These are phyloP conservation scores for Piezodorus guildinii DNA, from an alignment of 1,140 invertebrate species.

Conservation along the genomic window DNA sequence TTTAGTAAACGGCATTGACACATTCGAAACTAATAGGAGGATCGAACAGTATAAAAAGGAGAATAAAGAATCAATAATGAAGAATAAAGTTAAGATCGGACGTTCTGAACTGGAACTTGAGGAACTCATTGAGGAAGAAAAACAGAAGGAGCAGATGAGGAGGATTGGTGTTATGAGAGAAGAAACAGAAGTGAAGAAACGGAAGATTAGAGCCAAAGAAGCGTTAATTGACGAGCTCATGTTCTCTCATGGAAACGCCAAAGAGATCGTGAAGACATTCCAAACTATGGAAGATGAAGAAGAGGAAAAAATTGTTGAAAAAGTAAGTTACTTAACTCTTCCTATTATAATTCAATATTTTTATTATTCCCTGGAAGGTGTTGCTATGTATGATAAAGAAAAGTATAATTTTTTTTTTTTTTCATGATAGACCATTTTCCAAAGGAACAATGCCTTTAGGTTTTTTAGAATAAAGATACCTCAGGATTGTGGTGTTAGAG, in stretches of 20 bases:
- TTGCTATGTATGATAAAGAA: no score
- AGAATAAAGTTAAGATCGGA: constrained; percentile 53
- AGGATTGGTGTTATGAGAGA: constrained; percentile 34
- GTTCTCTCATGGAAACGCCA: constrained; percentile 79
- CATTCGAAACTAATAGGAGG: constrained; percentile 66
- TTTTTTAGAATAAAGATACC: no score
- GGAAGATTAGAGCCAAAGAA: constrained; percentile 75
- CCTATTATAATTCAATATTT: no score
- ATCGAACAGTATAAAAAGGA: constrained; percentile 92
- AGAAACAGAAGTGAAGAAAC: constrained; percentile 65
- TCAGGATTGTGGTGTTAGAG: no score
- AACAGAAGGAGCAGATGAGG: constrained; percentile 32
- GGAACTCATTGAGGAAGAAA: constrained; percentile 66
- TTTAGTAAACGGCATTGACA: constrained; percentile 78
- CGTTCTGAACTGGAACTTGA: constrained; percentile 71
- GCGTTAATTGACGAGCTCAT: constrained; percentile 87
- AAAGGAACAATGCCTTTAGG: no score
- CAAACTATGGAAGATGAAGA: constrained; percentile 34
- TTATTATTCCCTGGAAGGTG: no score
- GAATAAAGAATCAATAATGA: constrained; percentile 80
- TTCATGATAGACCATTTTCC: no score
- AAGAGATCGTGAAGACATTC: constrained; percentile 74
- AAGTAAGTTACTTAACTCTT: no score
- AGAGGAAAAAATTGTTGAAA: constrained; percentile 12
- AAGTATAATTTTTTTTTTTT: no score